phyloP scores from a whole-genome alignment of 2,888 invertebrate genomes.

The Drosophila atripex region DNA sequence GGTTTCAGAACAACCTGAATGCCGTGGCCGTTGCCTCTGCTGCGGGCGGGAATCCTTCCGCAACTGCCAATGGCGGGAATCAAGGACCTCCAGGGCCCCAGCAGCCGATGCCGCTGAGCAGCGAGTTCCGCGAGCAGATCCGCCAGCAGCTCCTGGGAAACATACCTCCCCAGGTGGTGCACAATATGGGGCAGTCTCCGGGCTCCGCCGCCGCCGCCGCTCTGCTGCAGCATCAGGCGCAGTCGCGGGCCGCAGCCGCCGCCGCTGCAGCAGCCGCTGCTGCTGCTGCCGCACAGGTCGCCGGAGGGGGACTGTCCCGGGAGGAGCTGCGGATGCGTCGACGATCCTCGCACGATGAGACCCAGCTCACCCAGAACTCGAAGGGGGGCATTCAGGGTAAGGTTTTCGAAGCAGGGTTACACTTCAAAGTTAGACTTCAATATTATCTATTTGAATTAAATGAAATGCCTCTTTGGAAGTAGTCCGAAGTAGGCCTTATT shows the following conservation, averaged over 20 bases:
- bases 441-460: too few relatives aligned
- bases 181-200: slow-evolving; percentile 80
- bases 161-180: slow-evolving; percentile 77
- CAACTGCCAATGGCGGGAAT: slow-evolving; percentile 36
- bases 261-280: slow-evolving; percentile 76
- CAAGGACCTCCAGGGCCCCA: slow-evolving; percentile 42
- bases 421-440: not conserved
- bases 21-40: slow-evolving; percentile 42
- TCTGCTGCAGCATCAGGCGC: slow-evolving; percentile 81
- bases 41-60: slow-evolving; percentile 23
- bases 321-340: slow-evolving; percentile 84
- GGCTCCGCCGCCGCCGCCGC: slow-evolving; percentile 83
- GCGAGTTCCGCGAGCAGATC: slow-evolving; percentile 83
- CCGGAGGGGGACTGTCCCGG: slow-evolving; percentile 72
- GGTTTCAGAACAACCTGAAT: slow-evolving; percentile 74
- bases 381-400: slow-evolving; percentile 81
- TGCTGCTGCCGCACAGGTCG: slow-evolving; percentile 51
- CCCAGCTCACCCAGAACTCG: slow-evolving; percentile 80
- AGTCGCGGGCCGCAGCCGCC: slow-evolving; percentile 81
- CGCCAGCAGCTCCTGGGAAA: slow-evolving; percentile 82
- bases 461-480: too few relatives aligned
- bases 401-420: not conserved
- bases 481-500: not conserved
- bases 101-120: slow-evolving; percentile 80
- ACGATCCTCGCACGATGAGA: slow-evolving; percentile 84